Percentiles rank a stretch among this genome's conserved stretches.
Evolutionary conservation across 2,113 vertebrate genomes (phyloP).

Genomic region (Myotis lucifugus): DNA sequence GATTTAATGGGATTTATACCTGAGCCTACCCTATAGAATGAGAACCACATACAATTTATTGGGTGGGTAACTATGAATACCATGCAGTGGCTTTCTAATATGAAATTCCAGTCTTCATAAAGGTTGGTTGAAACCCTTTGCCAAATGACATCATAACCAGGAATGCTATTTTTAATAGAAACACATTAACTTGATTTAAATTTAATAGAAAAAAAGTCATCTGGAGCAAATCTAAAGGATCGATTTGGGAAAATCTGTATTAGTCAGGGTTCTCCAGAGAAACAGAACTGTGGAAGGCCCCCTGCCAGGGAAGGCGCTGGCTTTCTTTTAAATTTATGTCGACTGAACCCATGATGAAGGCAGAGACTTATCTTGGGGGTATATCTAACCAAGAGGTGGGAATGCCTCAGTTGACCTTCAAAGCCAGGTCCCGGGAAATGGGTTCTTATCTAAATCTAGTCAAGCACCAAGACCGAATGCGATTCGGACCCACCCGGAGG

Average conservation of each 20-base stretch:
- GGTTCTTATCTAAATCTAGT: too few species aligned
- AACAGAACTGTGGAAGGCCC: too few species aligned
- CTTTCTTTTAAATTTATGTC: too few species aligned
- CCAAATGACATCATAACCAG: slow-evolving; percentile 4
- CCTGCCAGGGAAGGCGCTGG: too few species aligned
- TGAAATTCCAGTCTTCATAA: not conserved
- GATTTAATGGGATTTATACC: not conserved
- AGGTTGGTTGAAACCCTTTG: slow-evolving; percentile 11
- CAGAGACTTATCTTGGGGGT: too few species aligned
- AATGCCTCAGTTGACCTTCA: too few species aligned
- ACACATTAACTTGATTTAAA: slow-evolving; percentile 10
- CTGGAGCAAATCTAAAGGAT: not conserved
- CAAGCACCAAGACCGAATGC: too few species aligned
- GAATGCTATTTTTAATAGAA: slow-evolving; percentile 25
- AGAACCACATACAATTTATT: not conserved
- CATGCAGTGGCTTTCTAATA: not conserved
- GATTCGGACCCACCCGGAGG: too few species aligned
- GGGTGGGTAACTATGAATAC: not conserved
- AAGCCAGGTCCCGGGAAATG: too few species aligned
- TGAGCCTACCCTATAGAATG: not conserved
- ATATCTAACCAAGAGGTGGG: too few species aligned
- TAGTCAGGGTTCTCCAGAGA: not conserved
- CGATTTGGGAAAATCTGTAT: not conserved
- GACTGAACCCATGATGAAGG: too few species aligned
- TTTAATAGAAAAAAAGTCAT: slow-evolving; percentile 1